These are phyloP conservation scores for Epizoanthus illoricatus DNA, from an alignment of 92 coral and sea anemone genomes.

Conservation along the genomic window DNA sequence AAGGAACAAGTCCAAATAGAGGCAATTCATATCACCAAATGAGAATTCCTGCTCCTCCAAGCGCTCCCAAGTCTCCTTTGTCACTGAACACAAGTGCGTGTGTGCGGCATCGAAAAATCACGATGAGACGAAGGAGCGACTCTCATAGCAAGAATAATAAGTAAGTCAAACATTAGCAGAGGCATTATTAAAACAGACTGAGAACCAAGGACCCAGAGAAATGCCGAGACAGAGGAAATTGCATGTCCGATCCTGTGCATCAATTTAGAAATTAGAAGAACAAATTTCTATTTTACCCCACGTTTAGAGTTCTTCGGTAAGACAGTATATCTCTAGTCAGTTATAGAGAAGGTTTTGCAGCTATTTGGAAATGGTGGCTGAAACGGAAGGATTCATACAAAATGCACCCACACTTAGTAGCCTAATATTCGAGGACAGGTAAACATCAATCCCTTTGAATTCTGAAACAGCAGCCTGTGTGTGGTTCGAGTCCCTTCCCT, in stretches of 20 bases:
- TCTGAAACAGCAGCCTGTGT: not conserved
- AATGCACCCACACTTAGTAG: not conserved
- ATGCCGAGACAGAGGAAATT: not conserved
- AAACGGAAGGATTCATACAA: not conserved
- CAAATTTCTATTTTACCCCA: too few species aligned
- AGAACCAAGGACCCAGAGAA: not conserved
- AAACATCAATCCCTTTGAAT: not conserved
- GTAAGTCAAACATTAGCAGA: slow-evolving; percentile 31
- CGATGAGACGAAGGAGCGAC: slow-evolving; percentile 8
- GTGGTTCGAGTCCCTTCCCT: not conserved
- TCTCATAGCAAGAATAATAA: slow-evolving; percentile 16
- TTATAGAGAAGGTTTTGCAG: too few species aligned
- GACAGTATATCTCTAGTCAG: too few species aligned
- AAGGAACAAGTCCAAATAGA: not conserved
- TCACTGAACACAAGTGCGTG: slow-evolving; percentile 21
- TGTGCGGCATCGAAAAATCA: slow-evolving; percentile 32
- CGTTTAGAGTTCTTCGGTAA: too few species aligned
- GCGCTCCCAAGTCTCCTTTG: slow-evolving; percentile 19
- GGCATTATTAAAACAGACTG: not conserved
- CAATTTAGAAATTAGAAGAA: not conserved
- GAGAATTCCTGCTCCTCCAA: slow-evolving; percentile 31
- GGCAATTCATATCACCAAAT: slow-evolving; percentile 9
- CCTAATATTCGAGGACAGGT: not conserved
- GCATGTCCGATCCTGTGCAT: not conserved
- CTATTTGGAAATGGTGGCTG: not conserved